phyloP scores from a whole-genome alignment of 2,888 invertebrate species.

The Ephialtes manifestator region DNA sequence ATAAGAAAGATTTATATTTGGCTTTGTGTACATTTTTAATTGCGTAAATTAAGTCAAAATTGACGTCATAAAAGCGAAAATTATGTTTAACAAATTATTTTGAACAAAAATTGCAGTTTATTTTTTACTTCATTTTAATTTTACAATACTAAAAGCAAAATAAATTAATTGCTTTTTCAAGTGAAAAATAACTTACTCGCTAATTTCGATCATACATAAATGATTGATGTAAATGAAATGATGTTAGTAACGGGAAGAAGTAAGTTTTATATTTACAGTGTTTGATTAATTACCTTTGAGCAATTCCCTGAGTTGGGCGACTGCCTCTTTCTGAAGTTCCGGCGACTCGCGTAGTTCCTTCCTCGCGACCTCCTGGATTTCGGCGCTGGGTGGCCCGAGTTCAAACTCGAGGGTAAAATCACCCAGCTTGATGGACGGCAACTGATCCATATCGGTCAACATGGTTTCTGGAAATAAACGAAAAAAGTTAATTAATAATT shows the following conservation, averaged over 20 bases:
- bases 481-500: neutral
- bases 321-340: conserved; percentile 88
- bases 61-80: no score
- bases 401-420: conserved; percentile 90
- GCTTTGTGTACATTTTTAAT: no score
- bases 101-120: no score
- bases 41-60: no score
- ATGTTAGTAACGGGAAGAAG: neutral
- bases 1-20: no score
- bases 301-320: conserved; percentile 88
- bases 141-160: neutral
- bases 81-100: no score
- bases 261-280: neutral
- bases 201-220: neutral
- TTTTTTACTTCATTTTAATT: no score
- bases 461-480: conserved; percentile 87
- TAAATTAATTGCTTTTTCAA: neutral
- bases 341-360: conserved; percentile 90
- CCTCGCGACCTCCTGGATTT: conserved; percentile 90
- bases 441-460: conserved; percentile 90
- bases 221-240: conserved; percentile 2
- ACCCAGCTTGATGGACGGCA: conserved; percentile 91
- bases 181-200: neutral
- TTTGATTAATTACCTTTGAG: conserved; percentile 87
- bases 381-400: conserved; percentile 89